Base-by-base conservation (phyloP, 2,113 vertebrate species). In the Phyllostomus discolor region DNA sequence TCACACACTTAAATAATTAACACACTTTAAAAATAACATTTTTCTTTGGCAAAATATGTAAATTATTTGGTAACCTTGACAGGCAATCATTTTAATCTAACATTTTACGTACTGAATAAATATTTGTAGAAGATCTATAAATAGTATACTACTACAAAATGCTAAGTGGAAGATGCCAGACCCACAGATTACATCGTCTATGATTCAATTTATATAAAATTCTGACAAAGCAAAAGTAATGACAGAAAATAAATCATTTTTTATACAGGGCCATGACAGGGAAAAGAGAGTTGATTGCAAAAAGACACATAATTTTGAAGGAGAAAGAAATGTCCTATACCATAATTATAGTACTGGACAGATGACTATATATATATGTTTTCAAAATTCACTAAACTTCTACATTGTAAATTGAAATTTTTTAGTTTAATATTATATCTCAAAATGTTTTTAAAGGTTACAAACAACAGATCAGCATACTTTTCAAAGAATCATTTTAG, bases 401-500 rank as follows among this genome's bases (percentile, higher is more conserved):
- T 41, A 66, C 0, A 73, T 5, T 67, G 16, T 35, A 95, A 92
- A 95, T 1, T 43, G 7, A 6, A 78, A 62, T 28, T 59, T 88
- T 70, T 66, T 78, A 73, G 3, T 4, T 84, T 48, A 88, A 79
- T 90, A 88, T 31, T 73, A 72, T 33, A 83, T 22, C 12, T 90
- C 48, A 80, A 83, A 70, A 83, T 43, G 43, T 24, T 78, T 41
- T 10, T 2, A 11, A 64, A 69, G 4, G 2, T 83, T 43, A 95
- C n/a, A 85, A 1, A 59, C 64, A 91, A 84, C n/a, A 91, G 89
- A 78, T 50, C 73, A 80, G n/a, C 28, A 81, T 85, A 20, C n/a
- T 81, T 83, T 94, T 78, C 64, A 78, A 89, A 92, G 24, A 81
- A 88, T 59, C 16, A 75, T 85, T 95, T 91, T 41, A 82, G 14